phyloP scores from a whole-genome alignment of 2,113 vertebrate species.

The Halichoeres trimaculatus region DNA sequence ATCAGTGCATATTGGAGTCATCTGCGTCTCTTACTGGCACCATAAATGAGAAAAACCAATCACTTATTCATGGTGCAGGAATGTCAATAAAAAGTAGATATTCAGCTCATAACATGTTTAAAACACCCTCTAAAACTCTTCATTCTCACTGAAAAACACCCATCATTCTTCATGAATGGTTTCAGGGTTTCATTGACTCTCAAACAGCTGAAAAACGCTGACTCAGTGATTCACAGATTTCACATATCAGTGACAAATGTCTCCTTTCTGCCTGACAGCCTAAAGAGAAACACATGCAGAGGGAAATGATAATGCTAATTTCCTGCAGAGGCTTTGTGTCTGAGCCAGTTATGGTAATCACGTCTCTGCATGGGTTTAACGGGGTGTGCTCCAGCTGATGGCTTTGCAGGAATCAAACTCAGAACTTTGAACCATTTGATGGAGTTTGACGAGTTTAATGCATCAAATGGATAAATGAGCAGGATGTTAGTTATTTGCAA shows the following conservation, averaged over 20 bases:
- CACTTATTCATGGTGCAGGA: conserved; percentile 8
- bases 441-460: conserved; percentile 29
- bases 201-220: conserved; percentile 22
- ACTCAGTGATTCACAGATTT: conserved; percentile 35
- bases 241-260: conserved; percentile 48
- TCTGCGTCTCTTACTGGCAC: neutral
- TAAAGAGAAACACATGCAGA: conserved; percentile 74
- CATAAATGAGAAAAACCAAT: neutral
- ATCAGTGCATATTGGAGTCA: neutral
- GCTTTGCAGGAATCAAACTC: conserved; percentile 52
- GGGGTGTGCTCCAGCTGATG: conserved; percentile 47
- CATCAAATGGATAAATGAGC: conserved; percentile 10
- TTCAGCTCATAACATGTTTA: conserved; percentile 5
- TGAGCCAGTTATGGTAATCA: conserved; percentile 71
- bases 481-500: conserved; percentile 32
- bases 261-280: conserved; percentile 35
- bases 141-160: neutral
- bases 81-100: neutral
- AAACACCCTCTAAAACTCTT: neutral
- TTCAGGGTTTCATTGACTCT: neutral
- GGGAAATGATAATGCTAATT: conserved; percentile 70
- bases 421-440: conserved; percentile 48
- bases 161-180: conserved; percentile 8
- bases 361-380: conserved; percentile 40
- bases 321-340: conserved; percentile 69